These are phyloP conservation scores for Catocala fraxini DNA, from an alignment of 2,888 invertebrate genomes.

Conservation along the genomic window DNA sequence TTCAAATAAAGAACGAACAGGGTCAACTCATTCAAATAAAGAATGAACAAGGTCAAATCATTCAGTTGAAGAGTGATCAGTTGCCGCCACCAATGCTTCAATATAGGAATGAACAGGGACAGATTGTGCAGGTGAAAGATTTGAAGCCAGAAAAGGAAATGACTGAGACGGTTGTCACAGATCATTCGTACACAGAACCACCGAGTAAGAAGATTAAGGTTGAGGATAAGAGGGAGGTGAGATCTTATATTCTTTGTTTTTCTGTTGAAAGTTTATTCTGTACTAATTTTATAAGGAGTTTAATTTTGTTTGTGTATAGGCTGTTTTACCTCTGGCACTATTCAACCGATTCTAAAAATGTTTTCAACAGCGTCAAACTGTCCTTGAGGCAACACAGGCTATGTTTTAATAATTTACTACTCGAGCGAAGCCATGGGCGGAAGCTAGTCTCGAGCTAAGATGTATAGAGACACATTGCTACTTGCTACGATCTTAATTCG, in stretches of 20 bases:
- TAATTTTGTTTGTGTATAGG: no score
- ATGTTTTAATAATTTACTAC: no score
- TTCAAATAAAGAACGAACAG: conserved; percentile 82
- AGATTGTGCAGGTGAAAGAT: conserved; percentile 66
- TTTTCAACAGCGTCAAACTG: no score
- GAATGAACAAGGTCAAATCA: conserved; percentile 81
- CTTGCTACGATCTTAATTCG: no score
- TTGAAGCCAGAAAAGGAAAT: conserved; percentile 69
- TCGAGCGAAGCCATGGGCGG: no score
- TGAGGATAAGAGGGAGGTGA: conserved; percentile 65
- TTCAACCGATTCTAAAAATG: no score
- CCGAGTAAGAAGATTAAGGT: conserved; percentile 74
- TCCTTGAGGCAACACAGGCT: no score
- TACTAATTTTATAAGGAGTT: no score
- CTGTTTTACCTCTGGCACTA: no score
- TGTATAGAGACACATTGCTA: no score
- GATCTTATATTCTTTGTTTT: neutral
- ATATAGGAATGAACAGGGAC: conserved; percentile 74
- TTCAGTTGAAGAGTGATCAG: conserved; percentile 78
- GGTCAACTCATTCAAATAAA: conserved; percentile 81
- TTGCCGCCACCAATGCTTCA: conserved; percentile 68
- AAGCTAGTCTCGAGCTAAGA: no score
- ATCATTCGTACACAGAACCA: conserved; percentile 80
- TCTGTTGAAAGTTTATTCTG: no score
- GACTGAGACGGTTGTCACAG: conserved; percentile 66